These are phyloP conservation scores for Neomonachus schauinslandi DNA, from an alignment of 2,113 vertebrate genomes.

Conservation along the genomic window DNA sequence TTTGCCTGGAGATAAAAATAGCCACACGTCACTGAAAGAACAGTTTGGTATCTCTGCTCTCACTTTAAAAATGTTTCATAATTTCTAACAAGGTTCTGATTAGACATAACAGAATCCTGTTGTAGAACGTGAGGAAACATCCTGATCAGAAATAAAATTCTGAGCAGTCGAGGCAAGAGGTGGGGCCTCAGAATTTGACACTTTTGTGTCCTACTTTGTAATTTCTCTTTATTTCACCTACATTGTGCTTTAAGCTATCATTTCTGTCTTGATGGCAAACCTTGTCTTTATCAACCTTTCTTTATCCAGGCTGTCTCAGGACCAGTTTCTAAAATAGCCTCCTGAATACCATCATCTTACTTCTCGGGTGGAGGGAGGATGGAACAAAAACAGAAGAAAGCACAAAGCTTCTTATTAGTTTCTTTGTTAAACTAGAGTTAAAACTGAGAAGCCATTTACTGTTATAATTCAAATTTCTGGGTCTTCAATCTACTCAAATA, in stretches of 20 bases:
- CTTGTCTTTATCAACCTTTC: not conserved
- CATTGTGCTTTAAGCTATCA: not conserved
- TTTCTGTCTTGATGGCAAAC: not conserved
- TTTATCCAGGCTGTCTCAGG: not conserved
- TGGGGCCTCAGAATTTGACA: not conserved
- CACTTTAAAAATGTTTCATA: constrained; percentile 22
- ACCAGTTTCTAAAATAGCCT: not conserved
- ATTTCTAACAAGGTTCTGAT: constrained; percentile 3
- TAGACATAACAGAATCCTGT: not conserved
- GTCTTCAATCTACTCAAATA: not conserved
- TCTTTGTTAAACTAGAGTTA: not conserved
- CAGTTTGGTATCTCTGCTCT: not conserved
- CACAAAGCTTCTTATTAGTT: not conserved
- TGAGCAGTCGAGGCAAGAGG: not conserved
- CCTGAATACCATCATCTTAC: not conserved
- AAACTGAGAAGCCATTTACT: not conserved
- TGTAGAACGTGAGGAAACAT: not conserved
- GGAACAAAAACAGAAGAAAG: not conserved
- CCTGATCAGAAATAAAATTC: not conserved
- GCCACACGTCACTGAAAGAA: not conserved
- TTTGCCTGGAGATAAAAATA: constrained; percentile 22
- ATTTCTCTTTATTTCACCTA: not conserved
- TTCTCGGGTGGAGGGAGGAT: not conserved
- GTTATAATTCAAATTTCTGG: not conserved
- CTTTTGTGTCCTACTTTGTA: not conserved